These are phyloP conservation scores for Anas platyrhynchos DNA, from an alignment of 2,113 vertebrate genomes.

Conservation along the genomic window DNA sequence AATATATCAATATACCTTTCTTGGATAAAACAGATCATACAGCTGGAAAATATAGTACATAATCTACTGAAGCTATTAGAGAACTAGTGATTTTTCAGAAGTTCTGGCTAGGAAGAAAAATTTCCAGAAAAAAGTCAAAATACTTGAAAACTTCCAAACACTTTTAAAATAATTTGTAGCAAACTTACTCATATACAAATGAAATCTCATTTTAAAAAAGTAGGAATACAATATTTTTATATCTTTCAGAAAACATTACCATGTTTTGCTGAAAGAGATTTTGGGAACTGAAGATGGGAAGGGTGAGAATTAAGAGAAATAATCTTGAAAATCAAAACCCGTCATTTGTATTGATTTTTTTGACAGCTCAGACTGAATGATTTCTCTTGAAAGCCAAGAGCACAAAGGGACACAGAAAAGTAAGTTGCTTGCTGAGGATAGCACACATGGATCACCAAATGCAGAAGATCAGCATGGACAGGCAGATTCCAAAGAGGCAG, in stretches of 20 bases:
- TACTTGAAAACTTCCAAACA: background rate
- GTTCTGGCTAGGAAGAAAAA: background rate
- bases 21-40: background rate
- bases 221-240: background rate
- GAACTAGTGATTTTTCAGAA: background rate
- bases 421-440: background rate
- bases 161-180: background rate
- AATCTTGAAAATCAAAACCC: background rate
- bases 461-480: background rate
- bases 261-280: background rate
- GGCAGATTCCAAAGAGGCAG: background rate
- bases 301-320: background rate
- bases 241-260: background rate
- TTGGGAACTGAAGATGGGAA: background rate
- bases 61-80: background rate
- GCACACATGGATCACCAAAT: fast-evolving
- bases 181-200: background rate
- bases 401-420: background rate
- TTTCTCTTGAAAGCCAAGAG: background rate
- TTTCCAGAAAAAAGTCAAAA: background rate
- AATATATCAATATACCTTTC: background rate
- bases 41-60: background rate
- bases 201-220: background rate
- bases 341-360: background rate
- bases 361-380: background rate